Evolutionary conservation across 2,113 vertebrate genomes (phyloP), one percentile per base, ranked within the genome.

Genomic region (Melanotaenia duboulayi): DNA sequence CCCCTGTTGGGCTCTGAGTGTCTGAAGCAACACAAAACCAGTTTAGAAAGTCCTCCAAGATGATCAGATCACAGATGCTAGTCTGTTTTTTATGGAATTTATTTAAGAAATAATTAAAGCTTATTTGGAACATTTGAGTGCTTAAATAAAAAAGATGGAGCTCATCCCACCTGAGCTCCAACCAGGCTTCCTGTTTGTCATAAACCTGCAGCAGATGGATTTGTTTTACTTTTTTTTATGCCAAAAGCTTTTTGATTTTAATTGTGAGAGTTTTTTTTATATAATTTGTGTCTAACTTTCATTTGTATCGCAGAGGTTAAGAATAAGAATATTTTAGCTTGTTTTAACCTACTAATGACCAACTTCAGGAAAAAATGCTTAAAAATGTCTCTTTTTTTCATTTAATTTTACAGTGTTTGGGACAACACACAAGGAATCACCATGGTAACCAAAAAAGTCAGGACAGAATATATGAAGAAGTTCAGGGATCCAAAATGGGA

Each of bases 391-490:
- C 37, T 2, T 32, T 46, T 23, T 25, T 49, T 22, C 56, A 3
- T 72, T 48, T 35, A 54, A n/a, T 40, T 25, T 12, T 56, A 0
- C 46, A 84, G 76, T 59, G 35, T 49, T 54, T 46, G 19, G 19
- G 42, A 44, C n/a, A 22, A 62, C 39, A 40, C 37, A 7, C 48
- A 11, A 54, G 25, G 49, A 64, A 58, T 20, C 76, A 72, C 71
- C 62, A 92, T 92, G 87, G 81, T 92, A 63, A 90, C 88, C 40
- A 95, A 93, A 72, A 94, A 92, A 37, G 68, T 92, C 50, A 90
- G 94, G 57, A 96, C 95, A 7, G 96, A 98, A 83, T 97, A 98
- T 78, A 98, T 97, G 97, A 97, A 97, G 91, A 95, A 95, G 77
- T 99, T 95, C 90, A 94, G 91, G 52, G 96, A 97, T 59, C 97